Conservation (phyloP, 1,140 invertebrate species). For the Drosophila busckii region DNA sequence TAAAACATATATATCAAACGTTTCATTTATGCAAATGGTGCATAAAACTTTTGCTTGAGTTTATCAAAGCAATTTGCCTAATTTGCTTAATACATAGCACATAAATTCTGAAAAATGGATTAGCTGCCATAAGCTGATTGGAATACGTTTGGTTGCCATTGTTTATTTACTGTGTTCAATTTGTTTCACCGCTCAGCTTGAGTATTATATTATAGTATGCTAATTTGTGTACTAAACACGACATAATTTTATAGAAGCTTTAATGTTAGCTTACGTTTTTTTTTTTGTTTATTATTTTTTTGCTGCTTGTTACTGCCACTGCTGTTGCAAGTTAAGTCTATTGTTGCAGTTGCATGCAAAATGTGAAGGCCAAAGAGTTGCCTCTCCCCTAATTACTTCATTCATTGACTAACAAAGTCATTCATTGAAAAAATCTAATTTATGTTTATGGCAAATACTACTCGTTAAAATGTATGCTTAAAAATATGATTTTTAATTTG, state of each 20-base stretch:
- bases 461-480: too few relatives aligned
- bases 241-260: constrained; percentile 2
- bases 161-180: constrained; percentile 14
- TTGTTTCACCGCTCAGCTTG: constrained; percentile 2
- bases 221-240: not conserved
- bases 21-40: constrained; percentile 57
- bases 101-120: not conserved
- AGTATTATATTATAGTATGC: constrained; percentile 12
- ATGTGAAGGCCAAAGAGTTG: constrained; percentile 63
- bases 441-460: constrained; percentile 33
- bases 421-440: constrained; percentile 30
- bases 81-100: constrained; percentile 59
- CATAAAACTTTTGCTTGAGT: constrained; percentile 57
- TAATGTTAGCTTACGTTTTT: too few relatives aligned
- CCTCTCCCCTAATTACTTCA: not conserved
- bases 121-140: constrained; percentile 12
- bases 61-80: constrained; percentile 19
- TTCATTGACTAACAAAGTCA: constrained; percentile 21
- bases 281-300: too few relatives aligned
- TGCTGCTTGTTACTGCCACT: constrained; percentile 42
- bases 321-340: constrained; percentile 40
- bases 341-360: constrained; percentile 48
- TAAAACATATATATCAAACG: constrained; percentile 40
- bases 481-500: too few relatives aligned
- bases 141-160: not conserved